These are phyloP conservation scores for Geodia barretti DNA, from an alignment of 37 sponge, comb jelly and placozoan species.

Conservation along the genomic window DNA sequence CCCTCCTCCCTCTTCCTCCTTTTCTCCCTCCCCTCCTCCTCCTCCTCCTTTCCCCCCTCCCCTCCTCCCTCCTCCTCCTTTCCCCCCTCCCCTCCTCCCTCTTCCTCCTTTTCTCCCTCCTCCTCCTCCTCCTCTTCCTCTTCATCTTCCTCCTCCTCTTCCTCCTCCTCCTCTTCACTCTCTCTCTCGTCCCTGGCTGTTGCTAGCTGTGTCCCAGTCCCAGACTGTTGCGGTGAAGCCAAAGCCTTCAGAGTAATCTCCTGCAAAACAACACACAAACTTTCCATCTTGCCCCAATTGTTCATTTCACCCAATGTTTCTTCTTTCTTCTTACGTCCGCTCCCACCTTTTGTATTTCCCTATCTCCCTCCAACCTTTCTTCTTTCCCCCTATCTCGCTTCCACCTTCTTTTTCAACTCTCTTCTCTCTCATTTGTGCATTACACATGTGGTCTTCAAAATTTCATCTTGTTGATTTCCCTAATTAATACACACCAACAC, in stretches of 20 bases:
- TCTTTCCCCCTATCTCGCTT: no score
- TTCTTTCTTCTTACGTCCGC: no score
- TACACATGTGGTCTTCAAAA: not conserved
- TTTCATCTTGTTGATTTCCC: no score
- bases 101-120: conserved; percentile 30
- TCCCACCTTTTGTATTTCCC: no score
- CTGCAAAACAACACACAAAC: conserved; percentile 11
- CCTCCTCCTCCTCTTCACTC: conserved; percentile 40
- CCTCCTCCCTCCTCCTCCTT: conserved; percentile 45
- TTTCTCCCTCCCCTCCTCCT: not conserved
- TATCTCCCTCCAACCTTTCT: no score
- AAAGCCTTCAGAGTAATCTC: conserved; percentile 70
- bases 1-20: not conserved
- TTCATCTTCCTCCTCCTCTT: conserved; percentile 46
- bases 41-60: conserved; percentile 23
- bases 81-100: conserved; percentile 24
- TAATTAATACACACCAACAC: not conserved
- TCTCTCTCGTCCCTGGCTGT: conserved; percentile 25
- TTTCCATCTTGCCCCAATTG: not conserved
- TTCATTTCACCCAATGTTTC: not conserved
- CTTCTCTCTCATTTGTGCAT: not conserved
- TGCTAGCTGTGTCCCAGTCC: conserved; percentile 13
- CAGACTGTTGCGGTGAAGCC: conserved; percentile 5
- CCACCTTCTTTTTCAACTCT: not conserved
- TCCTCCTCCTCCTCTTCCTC: conserved; percentile 11